A percentile compares a stretch with the other conserved stretches of the same genome.
Evolutionary conservation across 2,888 invertebrate genomes (phyloP).

Genomic region (Harmothoe impar): DNA sequence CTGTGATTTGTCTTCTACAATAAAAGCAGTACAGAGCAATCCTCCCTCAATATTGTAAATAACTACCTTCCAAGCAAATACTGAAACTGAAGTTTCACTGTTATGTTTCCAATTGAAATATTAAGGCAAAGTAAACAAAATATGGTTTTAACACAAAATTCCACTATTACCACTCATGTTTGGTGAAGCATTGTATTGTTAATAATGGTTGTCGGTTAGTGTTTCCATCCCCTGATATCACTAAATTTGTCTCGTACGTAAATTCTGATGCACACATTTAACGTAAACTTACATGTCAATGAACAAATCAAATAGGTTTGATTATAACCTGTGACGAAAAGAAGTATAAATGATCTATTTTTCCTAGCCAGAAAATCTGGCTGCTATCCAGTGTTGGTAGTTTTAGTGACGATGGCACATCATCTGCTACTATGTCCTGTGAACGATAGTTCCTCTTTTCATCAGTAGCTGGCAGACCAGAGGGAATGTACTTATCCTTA

Average conservation of each 20-base stretch:
- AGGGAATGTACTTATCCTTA: not conserved
- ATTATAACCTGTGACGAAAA: not conserved
- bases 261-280: not conserved
- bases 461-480: constrained; percentile 19
- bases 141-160: not conserved
- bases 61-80: constrained; percentile 49
- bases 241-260: constrained; percentile 7
- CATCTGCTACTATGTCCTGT: constrained; percentile 43
- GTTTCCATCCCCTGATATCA: not conserved
- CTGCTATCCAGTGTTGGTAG: not conserved
- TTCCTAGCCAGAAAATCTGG: constrained; percentile 27
- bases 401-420: constrained; percentile 2
- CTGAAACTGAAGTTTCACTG: constrained; percentile 45
- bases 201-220: not conserved
- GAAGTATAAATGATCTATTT: constrained; percentile 28
- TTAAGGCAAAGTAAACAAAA: not conserved
- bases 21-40: constrained; percentile 20
- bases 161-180: too few relatives aligned
- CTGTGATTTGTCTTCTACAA: constrained; percentile 49
- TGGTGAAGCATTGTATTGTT: not conserved
- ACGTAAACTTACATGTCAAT: not conserved
- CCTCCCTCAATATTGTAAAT: constrained; percentile 50
- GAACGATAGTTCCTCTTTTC: constrained; percentile 30
- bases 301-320: not conserved
- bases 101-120: not conserved